Evolutionary conservation across 2,797 vertebrate genomes (phyloP).

Genomic region (Tinamus major): DNA sequence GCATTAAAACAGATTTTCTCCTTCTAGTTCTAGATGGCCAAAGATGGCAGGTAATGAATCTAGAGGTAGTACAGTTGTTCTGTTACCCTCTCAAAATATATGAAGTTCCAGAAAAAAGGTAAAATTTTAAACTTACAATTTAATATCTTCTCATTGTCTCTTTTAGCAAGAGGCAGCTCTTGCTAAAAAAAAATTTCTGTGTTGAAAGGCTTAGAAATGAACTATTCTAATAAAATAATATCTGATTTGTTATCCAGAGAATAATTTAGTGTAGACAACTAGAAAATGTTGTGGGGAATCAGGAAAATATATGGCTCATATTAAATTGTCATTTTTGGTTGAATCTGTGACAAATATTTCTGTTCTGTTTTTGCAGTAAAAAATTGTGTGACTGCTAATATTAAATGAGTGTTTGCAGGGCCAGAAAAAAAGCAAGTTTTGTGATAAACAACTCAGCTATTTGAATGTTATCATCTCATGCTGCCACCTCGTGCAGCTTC

Average conservation of each 20-base stretch:
- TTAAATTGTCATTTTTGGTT: not conserved
- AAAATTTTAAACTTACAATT: conserved; percentile 44
- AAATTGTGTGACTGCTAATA: not conserved
- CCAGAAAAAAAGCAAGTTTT: not conserved
- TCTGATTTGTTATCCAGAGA: conserved; percentile 26
- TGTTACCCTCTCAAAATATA: not conserved
- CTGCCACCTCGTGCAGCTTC: conserved; percentile 41
- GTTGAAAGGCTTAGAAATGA: conserved; percentile 47
- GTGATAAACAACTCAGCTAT: not conserved
- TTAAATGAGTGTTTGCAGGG: not conserved
- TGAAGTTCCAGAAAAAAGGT: conserved; percentile 10
- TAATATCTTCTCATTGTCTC: conserved; percentile 48
- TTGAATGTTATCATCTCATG: not conserved
- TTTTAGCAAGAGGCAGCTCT: conserved; percentile 10
- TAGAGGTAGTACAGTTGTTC: conserved; percentile 7
- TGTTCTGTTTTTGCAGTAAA: not conserved
- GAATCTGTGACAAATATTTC: not conserved
- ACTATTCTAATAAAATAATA: conserved; percentile 46
- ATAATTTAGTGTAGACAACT: not conserved
- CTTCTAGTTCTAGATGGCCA: not conserved
- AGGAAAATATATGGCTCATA: conserved; percentile 34
- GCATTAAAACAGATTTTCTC: conserved; percentile 41
- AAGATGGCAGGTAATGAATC: conserved; percentile 42
- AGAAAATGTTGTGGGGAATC: conserved; percentile 5
- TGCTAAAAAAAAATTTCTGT: conserved; percentile 47